Conservation (phyloP, 2,797 vertebrate species). For the Cercopithecus hamlyni region DNA sequence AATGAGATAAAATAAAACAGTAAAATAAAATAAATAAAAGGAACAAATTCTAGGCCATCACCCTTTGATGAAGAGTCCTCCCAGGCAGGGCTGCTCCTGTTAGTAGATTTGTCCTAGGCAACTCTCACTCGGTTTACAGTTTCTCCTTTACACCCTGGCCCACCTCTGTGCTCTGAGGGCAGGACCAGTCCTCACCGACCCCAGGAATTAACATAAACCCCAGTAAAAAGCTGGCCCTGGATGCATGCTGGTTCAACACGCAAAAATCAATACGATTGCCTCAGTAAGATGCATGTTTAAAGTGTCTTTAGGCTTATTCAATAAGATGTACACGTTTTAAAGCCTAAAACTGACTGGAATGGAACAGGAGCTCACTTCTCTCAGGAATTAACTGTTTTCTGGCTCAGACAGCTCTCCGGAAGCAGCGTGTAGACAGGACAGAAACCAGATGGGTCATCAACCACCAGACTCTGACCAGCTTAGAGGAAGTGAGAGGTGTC, state of each 20-base stretch:
- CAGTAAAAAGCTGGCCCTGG: not conserved
- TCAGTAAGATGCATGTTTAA: not conserved
- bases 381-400: not conserved
- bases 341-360: not conserved
- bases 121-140: fast-evolving
- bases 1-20: not conserved
- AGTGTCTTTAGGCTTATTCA: not conserved
- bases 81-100: fast-evolving
- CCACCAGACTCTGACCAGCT: not conserved
- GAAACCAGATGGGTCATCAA: not conserved
- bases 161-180: not conserved
- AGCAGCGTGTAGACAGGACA: not conserved
- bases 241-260: fast-evolving
- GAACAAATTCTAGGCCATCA: not conserved
- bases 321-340: not conserved
- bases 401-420: not conserved
- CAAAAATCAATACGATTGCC: not conserved
- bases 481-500: not conserved
- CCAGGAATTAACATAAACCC: not conserved
- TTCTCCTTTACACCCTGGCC: not conserved
- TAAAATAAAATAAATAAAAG: not conserved
- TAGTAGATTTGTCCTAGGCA: not conserved
- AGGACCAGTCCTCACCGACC: not conserved
- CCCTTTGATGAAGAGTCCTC: not conserved
- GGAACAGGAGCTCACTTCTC: not conserved